Base-by-base conservation (phyloP, 2,888 invertebrate species). In the Drymonia ruficornis region DNA sequence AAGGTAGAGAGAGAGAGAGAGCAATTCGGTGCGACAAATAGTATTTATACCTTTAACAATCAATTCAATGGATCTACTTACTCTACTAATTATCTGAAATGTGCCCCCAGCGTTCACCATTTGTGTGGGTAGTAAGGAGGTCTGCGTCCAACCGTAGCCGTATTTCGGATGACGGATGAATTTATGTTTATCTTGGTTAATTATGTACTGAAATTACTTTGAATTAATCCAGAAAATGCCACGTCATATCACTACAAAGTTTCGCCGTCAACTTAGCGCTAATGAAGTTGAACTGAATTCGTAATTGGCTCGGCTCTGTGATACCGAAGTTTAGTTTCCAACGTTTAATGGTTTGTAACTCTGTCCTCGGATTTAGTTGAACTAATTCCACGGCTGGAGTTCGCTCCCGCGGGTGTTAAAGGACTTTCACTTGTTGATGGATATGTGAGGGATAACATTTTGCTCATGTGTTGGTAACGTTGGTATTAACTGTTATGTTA, bases 291-390 rank as follows among this genome's bases (percentile, higher is more conserved):
- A 60, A 71, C 70, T 68, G 64, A 74, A 78, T 74, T 76, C 73
- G 72, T 81, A 78, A 83, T 81, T 81, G 80, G 74, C 74, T 75
- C 65, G 61, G 71, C 67, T 69, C 72, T 68, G 70, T 64, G 67
- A 72, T 74, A 70, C 67, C 72, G 78, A 82, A 81, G 77, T 80
- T 81, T 67, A 65, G 74, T 76, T 77, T 76, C 78, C 70, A 76
- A 55, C 71, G 76, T 72, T 75, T 79, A 81, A 81, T 81, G 79
- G 82, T 76, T 78, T 74, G 80, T 69, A 76, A 80, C 76, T 80
- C 73, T 75, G 80, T 78, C 76, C 72, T 55, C 63, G 65, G 76
- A 77, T 81, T 80, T 72, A 75, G 74, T 74, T 70, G 62, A 72
- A 74, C 76, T 78, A 78, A 82, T 79, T 75, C 76, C 67, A 61